phyloP scores from a whole-genome alignment of 2,113 vertebrate species.

The Macquaria ambigua region DNA sequence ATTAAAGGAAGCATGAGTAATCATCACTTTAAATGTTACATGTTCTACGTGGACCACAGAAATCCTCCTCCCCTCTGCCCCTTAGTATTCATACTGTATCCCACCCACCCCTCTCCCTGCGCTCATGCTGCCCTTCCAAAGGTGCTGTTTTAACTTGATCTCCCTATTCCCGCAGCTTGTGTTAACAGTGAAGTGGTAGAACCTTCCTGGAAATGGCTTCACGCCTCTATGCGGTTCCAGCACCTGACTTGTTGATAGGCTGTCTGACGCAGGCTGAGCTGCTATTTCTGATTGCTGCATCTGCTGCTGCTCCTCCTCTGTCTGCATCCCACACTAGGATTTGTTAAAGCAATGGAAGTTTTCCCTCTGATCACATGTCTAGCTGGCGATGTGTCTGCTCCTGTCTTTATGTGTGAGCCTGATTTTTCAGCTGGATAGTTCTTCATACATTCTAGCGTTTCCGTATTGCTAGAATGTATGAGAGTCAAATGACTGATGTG shows the following conservation, averaged over 20 bases:
- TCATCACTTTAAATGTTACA: accelerated
- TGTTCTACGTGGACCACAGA: neutral
- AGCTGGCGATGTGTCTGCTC: neutral
- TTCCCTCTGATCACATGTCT: conserved; percentile 43
- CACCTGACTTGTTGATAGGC: conserved; percentile 74
- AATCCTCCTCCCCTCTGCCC: conserved; percentile 11
- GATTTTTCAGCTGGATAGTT: neutral
- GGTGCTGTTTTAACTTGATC: conserved; percentile 55
- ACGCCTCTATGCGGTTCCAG: conserved; percentile 75
- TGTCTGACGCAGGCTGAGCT: conserved; percentile 77
- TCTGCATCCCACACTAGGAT: conserved; percentile 62
- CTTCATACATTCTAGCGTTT: neutral
- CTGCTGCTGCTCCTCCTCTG: conserved; percentile 71
- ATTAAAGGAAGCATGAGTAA: neutral
- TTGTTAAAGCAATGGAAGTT: conserved; percentile 55
- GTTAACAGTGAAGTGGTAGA: conserved; percentile 70
- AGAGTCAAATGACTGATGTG: conserved; percentile 23
- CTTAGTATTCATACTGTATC: neutral
- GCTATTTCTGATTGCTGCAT: conserved; percentile 81
- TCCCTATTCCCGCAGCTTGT: conserved; percentile 54
- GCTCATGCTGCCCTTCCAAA: conserved; percentile 16
- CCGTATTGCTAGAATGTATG: too few relatives aligned
- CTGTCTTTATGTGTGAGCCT: conserved; percentile 12
- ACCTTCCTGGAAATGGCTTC: conserved; percentile 84
- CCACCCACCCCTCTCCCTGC: neutral